phyloP scores from a whole-genome alignment of 2,113 vertebrate genomes.

The Crotalus horridus region DNA sequence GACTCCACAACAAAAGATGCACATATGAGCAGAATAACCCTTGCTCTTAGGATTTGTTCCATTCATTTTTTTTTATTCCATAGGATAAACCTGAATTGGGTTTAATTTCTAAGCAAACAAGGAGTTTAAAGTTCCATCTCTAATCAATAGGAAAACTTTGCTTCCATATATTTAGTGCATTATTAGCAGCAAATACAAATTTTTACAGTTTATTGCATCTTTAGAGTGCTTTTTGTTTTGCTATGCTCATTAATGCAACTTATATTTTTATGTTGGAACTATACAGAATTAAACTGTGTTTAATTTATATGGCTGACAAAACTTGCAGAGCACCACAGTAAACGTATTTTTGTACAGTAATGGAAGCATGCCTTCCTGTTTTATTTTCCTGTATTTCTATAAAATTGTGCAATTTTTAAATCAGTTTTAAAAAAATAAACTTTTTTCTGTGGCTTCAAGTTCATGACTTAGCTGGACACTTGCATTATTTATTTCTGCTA shows the following conservation, averaged over 20 bases:
- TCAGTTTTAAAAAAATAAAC: constrained; percentile 77
- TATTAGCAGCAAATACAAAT: constrained; percentile 59
- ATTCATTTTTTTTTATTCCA: constrained; percentile 48
- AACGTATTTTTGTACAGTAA: constrained; percentile 75
- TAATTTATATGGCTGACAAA: constrained; percentile 60
- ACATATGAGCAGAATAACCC: constrained; percentile 25
- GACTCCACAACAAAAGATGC: neutral
- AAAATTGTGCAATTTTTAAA: constrained; percentile 73
- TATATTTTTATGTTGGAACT: constrained; percentile 53
- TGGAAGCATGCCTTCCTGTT: constrained; percentile 75
- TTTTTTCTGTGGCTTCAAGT: constrained; percentile 72
- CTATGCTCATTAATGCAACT: constrained; percentile 67
- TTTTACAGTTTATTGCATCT: constrained; percentile 60
- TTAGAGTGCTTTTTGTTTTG: constrained; percentile 60
- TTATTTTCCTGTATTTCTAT: constrained; percentile 73
- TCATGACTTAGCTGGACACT: constrained; percentile 52
- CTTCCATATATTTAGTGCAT: constrained; percentile 62
- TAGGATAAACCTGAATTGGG: constrained; percentile 41
- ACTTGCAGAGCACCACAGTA: constrained; percentile 66
- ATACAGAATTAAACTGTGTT: constrained; percentile 58
- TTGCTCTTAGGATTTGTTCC: constrained; percentile 65
- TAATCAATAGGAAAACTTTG: constrained; percentile 42
- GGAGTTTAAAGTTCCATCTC: constrained; percentile 33
- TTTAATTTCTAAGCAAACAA: constrained; percentile 31
- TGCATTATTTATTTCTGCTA: constrained; percentile 33